Percentiles rank a stretch among this genome's conserved stretches.
These are phyloP conservation scores for Samia ricini DNA, from an alignment of 1,140 invertebrate genomes.

Conservation along the genomic window DNA sequence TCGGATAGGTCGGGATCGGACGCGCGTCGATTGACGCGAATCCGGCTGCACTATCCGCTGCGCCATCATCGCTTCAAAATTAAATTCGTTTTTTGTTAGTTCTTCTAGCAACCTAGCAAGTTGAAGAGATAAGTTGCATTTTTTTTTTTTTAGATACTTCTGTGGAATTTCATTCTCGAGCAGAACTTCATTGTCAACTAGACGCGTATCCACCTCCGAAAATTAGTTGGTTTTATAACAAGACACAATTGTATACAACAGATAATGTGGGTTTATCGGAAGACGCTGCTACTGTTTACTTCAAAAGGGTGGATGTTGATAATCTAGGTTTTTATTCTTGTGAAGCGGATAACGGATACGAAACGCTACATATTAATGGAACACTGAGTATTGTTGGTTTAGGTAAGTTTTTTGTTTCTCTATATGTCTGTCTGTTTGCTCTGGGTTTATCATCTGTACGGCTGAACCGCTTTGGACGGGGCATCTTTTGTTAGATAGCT, in stretches of 20 bases:
- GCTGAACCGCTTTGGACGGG: no score
- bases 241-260: constrained; percentile 23
- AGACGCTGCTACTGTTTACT: constrained; percentile 27
- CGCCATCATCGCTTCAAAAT: no score
- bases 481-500: no score
- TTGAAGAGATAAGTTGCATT: no score
- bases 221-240: constrained; percentile 55
- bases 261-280: constrained; percentile 33
- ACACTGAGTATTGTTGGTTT: constrained; percentile 43
- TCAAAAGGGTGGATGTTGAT: constrained; percentile 47
- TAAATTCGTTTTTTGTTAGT: no score
- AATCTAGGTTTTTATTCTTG: constrained; percentile 51
- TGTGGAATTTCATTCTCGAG: constrained; percentile 49
- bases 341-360: constrained; percentile 51
- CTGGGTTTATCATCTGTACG: no score
- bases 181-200: constrained; percentile 42
- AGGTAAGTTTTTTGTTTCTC: constrained; percentile 50
- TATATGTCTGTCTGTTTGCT: no score
- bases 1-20: no score
- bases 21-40: no score
- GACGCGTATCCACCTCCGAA: constrained; percentile 37
- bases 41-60: no score
- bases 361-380: constrained; percentile 37
- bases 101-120: no score
- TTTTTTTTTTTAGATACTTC: constrained; percentile 47